Base-by-base conservation (phyloP, 1,140 invertebrate genomes). In the Sipha flava region DNA sequence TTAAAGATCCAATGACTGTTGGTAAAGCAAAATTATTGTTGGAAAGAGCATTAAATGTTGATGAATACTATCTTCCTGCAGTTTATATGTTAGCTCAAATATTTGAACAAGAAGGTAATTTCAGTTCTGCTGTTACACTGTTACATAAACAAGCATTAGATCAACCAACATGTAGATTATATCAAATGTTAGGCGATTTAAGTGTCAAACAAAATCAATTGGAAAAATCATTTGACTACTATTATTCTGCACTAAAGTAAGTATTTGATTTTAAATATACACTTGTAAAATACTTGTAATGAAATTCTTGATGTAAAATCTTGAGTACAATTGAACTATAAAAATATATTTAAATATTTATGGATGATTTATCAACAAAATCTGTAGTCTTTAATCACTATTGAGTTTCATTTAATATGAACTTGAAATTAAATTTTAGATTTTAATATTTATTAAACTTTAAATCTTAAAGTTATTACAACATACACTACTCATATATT, bases 161-260 rank as follows among this genome's bases (percentile, higher is more conserved):
- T 9, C 88, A 91, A 81, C 89, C 89, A 49, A 89, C 90, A 3
- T 90, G 88, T 68, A 88, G 88, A 82, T 85, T 93, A 7, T 92
- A 94, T 85, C 90, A 91, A 83, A 88, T 91, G 85, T 84, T 93
- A 2, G 92, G 90, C 3, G 91, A 93, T 83, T 88, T 92, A 49
- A 84, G 88, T 23, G 82, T 84, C 16, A 85, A 86, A 70, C 85
- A 85, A 37, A 86, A 87, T 80, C 91, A 92, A 81, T 88, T 91
- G 75, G 89, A 91, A 49, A 92, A 92, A 82, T 92, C 92, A 52
- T 86, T 92, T 40, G 88, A 92, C 83, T 91, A 92, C 83, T 93
- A 90, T 83, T 89, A 88, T 66, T 89, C 89, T 81, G 91, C 92
- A 31, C 85, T 93, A 49, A 91, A 89, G 90, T 91, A 87, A 84